A percentile compares a stretch with the other conserved stretches of the same genome.
Conservation (phyloP, 2,113 vertebrate genomes). For the Cryptotis parvus region DNA sequence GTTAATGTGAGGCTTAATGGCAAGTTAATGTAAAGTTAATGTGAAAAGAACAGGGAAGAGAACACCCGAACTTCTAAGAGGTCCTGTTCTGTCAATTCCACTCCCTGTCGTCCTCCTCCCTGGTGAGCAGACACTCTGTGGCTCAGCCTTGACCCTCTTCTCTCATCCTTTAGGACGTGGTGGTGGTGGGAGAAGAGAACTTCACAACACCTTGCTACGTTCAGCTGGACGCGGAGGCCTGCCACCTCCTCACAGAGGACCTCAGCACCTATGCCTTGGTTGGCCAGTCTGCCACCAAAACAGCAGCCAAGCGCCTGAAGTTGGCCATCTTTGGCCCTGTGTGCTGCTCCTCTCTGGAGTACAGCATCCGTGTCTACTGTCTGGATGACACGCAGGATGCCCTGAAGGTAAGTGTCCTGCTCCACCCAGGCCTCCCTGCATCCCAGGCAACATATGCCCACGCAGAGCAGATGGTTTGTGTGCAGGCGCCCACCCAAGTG, state of each 20-base stretch:
- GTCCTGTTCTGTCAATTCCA: no score
- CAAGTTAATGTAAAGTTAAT: no score
- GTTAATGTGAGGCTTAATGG: no score
- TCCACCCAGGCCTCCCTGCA: neutral
- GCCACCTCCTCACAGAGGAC: conserved; percentile 95
- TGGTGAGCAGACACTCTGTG: accelerated
- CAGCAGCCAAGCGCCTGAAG: conserved; percentile 94
- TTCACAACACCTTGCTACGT: conserved; percentile 97
- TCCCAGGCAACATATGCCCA: neutral
- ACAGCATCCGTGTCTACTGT: conserved; percentile 96
- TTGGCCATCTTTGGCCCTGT: conserved; percentile 95
- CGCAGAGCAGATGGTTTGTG: no score
- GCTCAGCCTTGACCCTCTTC: neutral
- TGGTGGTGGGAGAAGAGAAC: conserved; percentile 95
- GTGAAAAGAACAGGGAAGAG: neutral
- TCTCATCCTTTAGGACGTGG: conserved; percentile 90
- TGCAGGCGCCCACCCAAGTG: accelerated
- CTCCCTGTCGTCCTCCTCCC: no score
- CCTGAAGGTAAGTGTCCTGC: conserved; percentile 90
- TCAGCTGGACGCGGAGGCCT: conserved; percentile 95
- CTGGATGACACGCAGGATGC: conserved; percentile 96
- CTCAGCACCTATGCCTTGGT: conserved; percentile 95
- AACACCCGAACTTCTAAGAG: neutral
- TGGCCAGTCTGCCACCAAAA: conserved; percentile 93
- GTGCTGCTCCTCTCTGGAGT: conserved; percentile 94